phyloP scores from a whole-genome alignment of 2,113 vertebrate genomes.

The Laterallus jamaicensis region DNA sequence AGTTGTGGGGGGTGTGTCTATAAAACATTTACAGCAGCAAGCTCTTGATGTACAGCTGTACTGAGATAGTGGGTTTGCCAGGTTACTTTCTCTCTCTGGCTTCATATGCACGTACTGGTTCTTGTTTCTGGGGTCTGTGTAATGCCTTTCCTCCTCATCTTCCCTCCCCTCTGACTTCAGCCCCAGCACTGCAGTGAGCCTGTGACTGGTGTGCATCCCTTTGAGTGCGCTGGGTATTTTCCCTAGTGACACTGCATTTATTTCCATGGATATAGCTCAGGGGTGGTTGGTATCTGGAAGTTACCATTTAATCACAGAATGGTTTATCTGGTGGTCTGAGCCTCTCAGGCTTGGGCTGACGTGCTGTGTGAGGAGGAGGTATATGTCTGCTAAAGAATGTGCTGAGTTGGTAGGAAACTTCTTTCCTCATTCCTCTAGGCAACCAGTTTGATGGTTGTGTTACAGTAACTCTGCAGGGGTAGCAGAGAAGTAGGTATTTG shows the following conservation, averaged over 20 bases:
- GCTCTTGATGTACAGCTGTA: not conserved
- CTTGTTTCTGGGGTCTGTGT: not conserved
- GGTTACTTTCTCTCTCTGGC: not conserved
- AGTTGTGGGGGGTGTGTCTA: not conserved
- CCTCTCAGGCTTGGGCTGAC: not conserved
- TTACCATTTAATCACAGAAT: not conserved
- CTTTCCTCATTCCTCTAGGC: not conserved
- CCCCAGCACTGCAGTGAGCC: constrained; percentile 18
- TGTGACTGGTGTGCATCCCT: not conserved
- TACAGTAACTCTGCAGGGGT: not conserved
- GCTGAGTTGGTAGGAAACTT: not conserved
- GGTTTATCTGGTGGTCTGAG: not conserved
- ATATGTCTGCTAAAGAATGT: not conserved
- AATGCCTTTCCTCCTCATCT: not conserved
- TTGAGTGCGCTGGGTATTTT: not conserved
- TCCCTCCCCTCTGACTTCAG: not conserved
- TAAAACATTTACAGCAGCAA: not conserved
- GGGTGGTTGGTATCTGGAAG: not conserved
- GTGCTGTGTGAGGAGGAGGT: not conserved
- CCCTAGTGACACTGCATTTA: not conserved
- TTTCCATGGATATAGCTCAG: not conserved
- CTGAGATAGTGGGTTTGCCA: not conserved
- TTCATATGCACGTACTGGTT: fast-evolving
- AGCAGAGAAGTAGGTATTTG: not conserved
- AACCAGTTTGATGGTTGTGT: not conserved